Base-by-base conservation (phyloP, 2,888 invertebrate species). In the Osmoderma eremita region DNA sequence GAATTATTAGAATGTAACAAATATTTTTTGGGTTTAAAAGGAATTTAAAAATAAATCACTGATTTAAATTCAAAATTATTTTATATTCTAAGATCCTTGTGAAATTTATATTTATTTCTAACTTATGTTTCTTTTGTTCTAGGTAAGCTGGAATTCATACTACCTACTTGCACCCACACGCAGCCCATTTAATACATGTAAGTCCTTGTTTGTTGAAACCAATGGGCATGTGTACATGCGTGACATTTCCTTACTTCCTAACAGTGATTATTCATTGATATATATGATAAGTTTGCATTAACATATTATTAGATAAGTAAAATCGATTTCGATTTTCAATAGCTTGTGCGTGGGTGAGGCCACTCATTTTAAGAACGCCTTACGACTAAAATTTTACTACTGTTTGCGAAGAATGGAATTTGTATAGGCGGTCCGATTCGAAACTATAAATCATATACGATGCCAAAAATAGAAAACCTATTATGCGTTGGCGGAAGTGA, bases 391-490 rank as follows among this genome's bases (percentile, higher is more conserved):
- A 22, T 45, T 61, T 61, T 61, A 30, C 58, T 41, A 61, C 36
- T 45, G 17, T 45, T 17, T 3, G 4, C 45, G 3, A 48, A 61
- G 24, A 45, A 24, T 18, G 30, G 45, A 24, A n/a, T 17, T 10
- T 30, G 18, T 18, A 18, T 48, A 61, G 58, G 36, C 54, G 20
- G 10, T 24, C 30, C 24, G 12, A 48, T 30, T 22, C 18, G 45
- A 45, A 17, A 61, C 22, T 17, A 61, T 61, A 61, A 61, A 61
- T 61, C 58, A 48, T 15, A 6, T 17, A 17, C 12, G 45, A 45
- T 17, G 45, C 36, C 58, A 41, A 61, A 56, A 61, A 48, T 48
- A 36, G 45, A 1, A 30, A 30, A 30, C 17, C n/a, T 30, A 61
- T 45, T 61, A 45, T 45, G 18, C 24, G 18, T 45, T 18, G 48